Percentiles rank a stretch among this genome's conserved stretches.
Evolutionary conservation across 2,113 vertebrate genomes (phyloP).

Genomic region (rabbit (Oryctolagus cuniculus)): DNA sequence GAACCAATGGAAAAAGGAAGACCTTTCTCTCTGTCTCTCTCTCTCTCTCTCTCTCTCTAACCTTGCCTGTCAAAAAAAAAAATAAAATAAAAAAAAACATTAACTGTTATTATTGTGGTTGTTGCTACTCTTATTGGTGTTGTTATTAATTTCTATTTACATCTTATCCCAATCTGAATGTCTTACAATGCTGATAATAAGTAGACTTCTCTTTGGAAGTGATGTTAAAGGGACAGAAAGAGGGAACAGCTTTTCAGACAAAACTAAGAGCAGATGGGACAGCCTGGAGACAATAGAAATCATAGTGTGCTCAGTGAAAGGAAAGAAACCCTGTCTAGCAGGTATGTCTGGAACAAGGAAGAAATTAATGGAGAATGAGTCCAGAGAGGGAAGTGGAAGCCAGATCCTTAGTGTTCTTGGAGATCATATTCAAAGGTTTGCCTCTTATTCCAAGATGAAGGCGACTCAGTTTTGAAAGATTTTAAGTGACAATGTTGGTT

Average conservation of each 20-base stretch:
- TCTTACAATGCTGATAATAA: not conserved
- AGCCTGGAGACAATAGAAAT: not conserved
- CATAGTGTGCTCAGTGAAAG: not conserved
- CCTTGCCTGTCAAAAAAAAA: not conserved
- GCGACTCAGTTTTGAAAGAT: not conserved
- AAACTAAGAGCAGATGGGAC: not conserved
- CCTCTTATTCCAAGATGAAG: not conserved
- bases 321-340: not conserved
- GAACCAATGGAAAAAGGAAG: too few relatives aligned
- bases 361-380: not conserved
- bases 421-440: not conserved
- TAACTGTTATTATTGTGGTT: not conserved
- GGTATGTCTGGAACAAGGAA: not conserved
- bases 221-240: not conserved
- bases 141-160: not conserved
- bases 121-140: not conserved
- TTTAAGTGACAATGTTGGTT: not conserved
- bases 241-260: not conserved
- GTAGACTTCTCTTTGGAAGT: not conserved
- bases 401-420: not conserved
- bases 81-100: not conserved
- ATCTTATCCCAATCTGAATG: not conserved
- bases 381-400: not conserved
- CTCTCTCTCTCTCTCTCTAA: too few relatives aligned
- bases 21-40: too few relatives aligned